A percentile compares a stretch with the other conserved stretches of the same genome.
Evolutionary conservation across 2,797 vertebrate species (phyloP).

Genomic region (Pseudochromis fuscus): DNA sequence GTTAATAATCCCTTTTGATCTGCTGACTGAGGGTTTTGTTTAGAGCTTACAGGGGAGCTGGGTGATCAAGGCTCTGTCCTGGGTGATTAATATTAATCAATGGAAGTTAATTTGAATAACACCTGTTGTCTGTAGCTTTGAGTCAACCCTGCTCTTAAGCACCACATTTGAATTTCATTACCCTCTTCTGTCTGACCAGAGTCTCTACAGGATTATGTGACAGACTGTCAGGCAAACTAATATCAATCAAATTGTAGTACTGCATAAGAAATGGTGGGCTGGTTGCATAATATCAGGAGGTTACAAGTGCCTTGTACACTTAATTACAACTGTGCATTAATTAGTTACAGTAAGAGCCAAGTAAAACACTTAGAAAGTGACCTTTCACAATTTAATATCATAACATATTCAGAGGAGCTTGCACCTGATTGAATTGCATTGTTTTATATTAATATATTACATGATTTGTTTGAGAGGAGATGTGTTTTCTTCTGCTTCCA

Average conservation of each 20-base stretch:
- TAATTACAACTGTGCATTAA: conserved; percentile 10
- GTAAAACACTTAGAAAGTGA: not conserved
- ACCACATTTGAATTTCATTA: conserved; percentile 65
- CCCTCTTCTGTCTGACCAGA: conserved; percentile 33
- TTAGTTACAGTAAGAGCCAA: not conserved
- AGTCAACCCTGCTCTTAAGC: conserved; percentile 66
- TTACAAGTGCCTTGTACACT: not conserved
- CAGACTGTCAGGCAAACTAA: conserved; percentile 30
- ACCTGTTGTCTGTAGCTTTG: conserved; percentile 68
- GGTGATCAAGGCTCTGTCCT: conserved; percentile 11
- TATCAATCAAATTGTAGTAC: not conserved
- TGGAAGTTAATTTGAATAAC: conserved; percentile 74
- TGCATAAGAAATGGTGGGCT: not conserved
- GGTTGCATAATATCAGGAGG: not conserved
- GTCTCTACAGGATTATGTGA: conserved; percentile 42
- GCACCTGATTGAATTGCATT: too few species aligned
- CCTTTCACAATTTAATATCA: not conserved
- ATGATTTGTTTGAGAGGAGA: not conserved
- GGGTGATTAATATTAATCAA: conserved; percentile 67
- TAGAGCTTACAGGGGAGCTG: conserved; percentile 19
- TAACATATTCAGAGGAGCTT: not conserved
- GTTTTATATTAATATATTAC: not conserved
- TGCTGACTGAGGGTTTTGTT: conserved; percentile 25
- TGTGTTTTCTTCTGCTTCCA: not conserved
- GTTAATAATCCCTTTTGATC: conserved; percentile 12